A percentile compares a stretch with the other conserved stretches of the same genome.
These are phyloP conservation scores for human (Homo sapiens) DNA, from an alignment of 2,113 vertebrate genomes.

Conservation along the genomic window GRCh38 chr4:47355001-47355500, in stretches of 20 bases:
- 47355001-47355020: not conserved
- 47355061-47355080: no score
- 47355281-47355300: not conserved
- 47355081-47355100: no score
- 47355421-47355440: not conserved
- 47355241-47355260: not conserved
- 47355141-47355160: no score
- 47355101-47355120: no score
- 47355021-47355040: no score
- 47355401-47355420: not conserved
- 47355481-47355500: conserved; percentile 33
- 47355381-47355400: not conserved
- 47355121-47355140: no score
- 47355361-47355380: not conserved
- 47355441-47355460: not conserved
- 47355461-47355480: conserved; percentile 1
- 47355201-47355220: not conserved
- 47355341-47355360: no score
- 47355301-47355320: not conserved
- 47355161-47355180: no score
- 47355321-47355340: no score
- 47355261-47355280: not conserved
- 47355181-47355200: not conserved
- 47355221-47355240: not conserved
- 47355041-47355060: no score